A percentile compares a stretch with the other conserved stretches of the same genome.
Conservation (phyloP, 2,797 vertebrate species). For the Danio jaintianensis region DNA sequence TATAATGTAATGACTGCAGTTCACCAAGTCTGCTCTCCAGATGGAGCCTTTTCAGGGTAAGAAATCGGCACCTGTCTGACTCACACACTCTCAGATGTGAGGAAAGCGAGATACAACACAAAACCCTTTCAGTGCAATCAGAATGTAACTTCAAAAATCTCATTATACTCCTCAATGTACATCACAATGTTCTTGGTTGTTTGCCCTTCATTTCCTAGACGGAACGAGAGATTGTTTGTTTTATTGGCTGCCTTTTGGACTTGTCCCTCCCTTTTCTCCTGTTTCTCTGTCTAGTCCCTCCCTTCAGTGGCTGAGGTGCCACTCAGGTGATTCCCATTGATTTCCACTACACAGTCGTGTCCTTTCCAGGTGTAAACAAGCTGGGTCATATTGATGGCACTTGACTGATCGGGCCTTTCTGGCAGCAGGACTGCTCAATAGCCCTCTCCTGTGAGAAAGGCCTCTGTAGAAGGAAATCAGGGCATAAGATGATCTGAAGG, state of each 20-base stretch:
- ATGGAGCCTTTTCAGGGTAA: constrained; percentile 73
- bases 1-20: constrained; percentile 60
- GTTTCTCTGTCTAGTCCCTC: constrained; percentile 37
- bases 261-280: constrained; percentile 30
- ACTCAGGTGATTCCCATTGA: constrained; percentile 70
- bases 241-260: constrained; percentile 32
- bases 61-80: constrained; percentile 67
- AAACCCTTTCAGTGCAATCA: background rate
- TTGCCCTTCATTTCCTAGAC: constrained; percentile 46
- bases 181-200: constrained; percentile 27
- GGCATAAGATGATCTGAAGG: constrained; percentile 35
- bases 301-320: constrained; percentile 59
- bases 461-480: constrained; percentile 26
- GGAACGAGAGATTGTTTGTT: constrained; percentile 36
- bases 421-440: constrained; percentile 61
- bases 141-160: background rate
- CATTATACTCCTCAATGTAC: too few species aligned
- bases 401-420: constrained; percentile 65
- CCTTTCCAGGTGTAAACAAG: constrained; percentile 67
- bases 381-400: constrained; percentile 65
- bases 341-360: constrained; percentile 63
- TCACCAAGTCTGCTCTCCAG: constrained; percentile 70
- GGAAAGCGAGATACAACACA: background rate
- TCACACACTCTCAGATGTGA: constrained; percentile 28
- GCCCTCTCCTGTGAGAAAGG: constrained; percentile 55